Base-by-base conservation (phyloP, 2,797 vertebrate species). In the Peromyscus attwateri region DNA sequence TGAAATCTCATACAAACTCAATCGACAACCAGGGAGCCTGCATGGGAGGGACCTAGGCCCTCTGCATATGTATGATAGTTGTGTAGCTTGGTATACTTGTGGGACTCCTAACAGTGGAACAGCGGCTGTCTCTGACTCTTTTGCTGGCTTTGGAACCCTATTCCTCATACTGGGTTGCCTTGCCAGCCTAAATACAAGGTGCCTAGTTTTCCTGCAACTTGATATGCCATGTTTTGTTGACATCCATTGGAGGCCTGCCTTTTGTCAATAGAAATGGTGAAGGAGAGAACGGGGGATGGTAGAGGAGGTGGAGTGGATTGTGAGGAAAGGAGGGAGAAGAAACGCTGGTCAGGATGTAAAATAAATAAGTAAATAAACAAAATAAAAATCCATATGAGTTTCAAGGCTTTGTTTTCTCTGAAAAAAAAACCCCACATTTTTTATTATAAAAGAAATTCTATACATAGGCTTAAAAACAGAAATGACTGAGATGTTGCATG, bases 391-490 rank as follows among this genome's bases (percentile, higher is more conserved):
- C 34, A 73, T 0, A 75, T 71, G n/a, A 10, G 82, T 88, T 91
- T 68, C 3, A 71, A 27, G 17, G 3, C 0, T 68, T 62, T 88
- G 16, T 2, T 52, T 34, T 94, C 14, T 92, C 17, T 88, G 21
- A 96, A 85, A 90, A 88, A 87, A 91, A 60, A 52, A 79, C 10
- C 76, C 12, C 11, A 66, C 0, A 6, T 91, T 43, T 79, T 73
- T 89, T 8, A 75, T 91, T 93, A 52, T 84, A 91, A 73, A 25
- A 89, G 4, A 92, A 88, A 49, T 70, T 83, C 0, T 71, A 52
- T 37, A 80, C 90, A 43, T 9, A 80, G 19, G 3, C 3, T 83
- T 9, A 95, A 96, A 93, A 29, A 89, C 79, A 93, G 16, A 92
- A 93, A 10, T 76, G 7, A 66, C 0, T 73, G 13, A 46, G 7